Evolutionary conservation across 2,888 invertebrate genomes (phyloP).

Genomic region (Leptinotarsa peninsularis): DNA sequence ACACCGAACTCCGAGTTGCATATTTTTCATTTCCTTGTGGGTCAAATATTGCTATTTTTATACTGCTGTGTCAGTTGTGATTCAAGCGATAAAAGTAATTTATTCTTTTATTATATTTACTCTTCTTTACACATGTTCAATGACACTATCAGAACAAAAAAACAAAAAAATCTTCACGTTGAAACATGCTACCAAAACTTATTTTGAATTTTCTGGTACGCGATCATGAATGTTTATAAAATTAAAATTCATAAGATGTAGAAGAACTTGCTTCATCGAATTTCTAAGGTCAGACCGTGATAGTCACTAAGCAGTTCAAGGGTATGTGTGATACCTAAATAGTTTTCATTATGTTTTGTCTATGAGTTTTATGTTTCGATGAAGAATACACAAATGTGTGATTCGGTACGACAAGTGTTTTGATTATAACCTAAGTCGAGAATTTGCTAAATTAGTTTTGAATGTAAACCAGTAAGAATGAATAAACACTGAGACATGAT

Average conservation of each 20-base stretch:
- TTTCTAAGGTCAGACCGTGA: slow-evolving; percentile 14
- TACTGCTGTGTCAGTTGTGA: too few relatives aligned
- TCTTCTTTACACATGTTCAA: neutral
- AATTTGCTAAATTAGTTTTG: neutral
- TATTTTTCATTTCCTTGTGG: too few relatives aligned
- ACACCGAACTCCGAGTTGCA: too few relatives aligned
- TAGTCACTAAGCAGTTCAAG: slow-evolving; percentile 19
- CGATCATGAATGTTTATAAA: slow-evolving; percentile 4
- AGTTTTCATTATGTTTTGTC: slow-evolving; percentile 18
- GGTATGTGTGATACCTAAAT: slow-evolving; percentile 15
- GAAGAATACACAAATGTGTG: neutral
- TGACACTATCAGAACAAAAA: too few relatives aligned
- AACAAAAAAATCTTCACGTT: neutral
- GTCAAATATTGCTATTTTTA: too few relatives aligned
- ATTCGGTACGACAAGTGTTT: slow-evolving; percentile 1
- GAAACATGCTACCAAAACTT: slow-evolving; percentile 7
- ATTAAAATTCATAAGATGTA: slow-evolving; percentile 22
- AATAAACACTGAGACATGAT: too few relatives aligned
- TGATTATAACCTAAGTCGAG: neutral
- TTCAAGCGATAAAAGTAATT: too few relatives aligned
- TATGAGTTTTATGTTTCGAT: slow-evolving; percentile 10
- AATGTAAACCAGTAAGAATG: too few relatives aligned
- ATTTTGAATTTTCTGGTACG: slow-evolving; percentile 15
- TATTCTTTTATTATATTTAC: too few relatives aligned
- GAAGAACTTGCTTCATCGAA: slow-evolving; percentile 19